Conservation (phyloP, 2,797 vertebrate genomes). For the Schizopygopsis pylzovi region DNA sequence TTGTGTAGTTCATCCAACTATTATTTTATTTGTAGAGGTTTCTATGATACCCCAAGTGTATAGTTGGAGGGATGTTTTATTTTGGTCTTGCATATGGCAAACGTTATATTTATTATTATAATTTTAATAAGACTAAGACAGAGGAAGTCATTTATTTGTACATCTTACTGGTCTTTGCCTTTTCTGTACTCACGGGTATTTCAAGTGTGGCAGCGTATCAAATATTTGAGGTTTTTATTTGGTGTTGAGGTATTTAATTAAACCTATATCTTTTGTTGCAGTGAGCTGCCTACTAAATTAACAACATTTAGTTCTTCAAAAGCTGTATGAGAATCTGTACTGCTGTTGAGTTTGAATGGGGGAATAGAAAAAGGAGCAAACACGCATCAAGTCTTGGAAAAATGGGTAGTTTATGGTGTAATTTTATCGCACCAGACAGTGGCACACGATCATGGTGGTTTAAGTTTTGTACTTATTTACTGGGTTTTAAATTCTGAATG, state of each 20-base stretch:
- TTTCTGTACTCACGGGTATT: background rate
- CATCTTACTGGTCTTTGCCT: background rate
- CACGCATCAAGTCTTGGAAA: background rate
- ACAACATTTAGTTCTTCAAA: background rate
- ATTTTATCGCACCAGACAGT: conserved; percentile 2
- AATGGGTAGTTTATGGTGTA: background rate
- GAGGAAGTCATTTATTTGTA: background rate
- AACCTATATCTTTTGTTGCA: background rate
- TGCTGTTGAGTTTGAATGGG: conserved; percentile 8
- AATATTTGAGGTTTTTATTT: conserved; percentile 3
- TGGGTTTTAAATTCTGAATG: background rate
- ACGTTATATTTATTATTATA: background rate
- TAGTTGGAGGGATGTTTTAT: conserved; percentile 1
- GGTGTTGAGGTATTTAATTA: background rate
- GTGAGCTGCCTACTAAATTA: background rate
- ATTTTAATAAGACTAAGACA: background rate
- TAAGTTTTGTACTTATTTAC: background rate
- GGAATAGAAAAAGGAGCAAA: background rate
- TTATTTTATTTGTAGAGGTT: background rate
- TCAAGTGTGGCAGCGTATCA: background rate
- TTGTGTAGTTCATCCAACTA: background rate
- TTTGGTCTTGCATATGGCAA: background rate
- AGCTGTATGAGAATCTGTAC: background rate
- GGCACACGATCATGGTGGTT: conserved; percentile 16
- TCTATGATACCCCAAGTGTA: background rate